phyloP scores from a whole-genome alignment of 2,113 vertebrate genomes.

The mouse (Mus musculus) region GRCm39 chr14:97798501-97799000 shows the following conservation, averaged over 20 bases:
- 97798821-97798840: conserved; percentile 91
- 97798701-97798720: conserved; percentile 90
- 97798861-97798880: conserved; percentile 92
- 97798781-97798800: conserved; percentile 91
- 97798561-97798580: conserved; percentile 57
- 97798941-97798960: conserved; percentile 90
- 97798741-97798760: conserved; percentile 91
- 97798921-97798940: conserved; percentile 90
- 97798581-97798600: conserved; percentile 53
- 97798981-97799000: conserved; percentile 92
- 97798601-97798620: conserved; percentile 66
- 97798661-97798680: conserved; percentile 85
- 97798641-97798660: conserved; percentile 82
- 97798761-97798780: conserved; percentile 92
- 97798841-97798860: conserved; percentile 90
- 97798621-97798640: conserved; percentile 78
- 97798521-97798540: conserved; percentile 54
- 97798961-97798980: conserved; percentile 92
- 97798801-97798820: conserved; percentile 90
- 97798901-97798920: conserved; percentile 92
- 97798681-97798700: conserved; percentile 89
- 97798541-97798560: conserved; percentile 61
- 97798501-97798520: background rate
- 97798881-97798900: conserved; percentile 93
- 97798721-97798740: conserved; percentile 90